Evolutionary conservation across 2,113 vertebrate species (phyloP).

Genomic region (Aegithalos caudatus): DNA sequence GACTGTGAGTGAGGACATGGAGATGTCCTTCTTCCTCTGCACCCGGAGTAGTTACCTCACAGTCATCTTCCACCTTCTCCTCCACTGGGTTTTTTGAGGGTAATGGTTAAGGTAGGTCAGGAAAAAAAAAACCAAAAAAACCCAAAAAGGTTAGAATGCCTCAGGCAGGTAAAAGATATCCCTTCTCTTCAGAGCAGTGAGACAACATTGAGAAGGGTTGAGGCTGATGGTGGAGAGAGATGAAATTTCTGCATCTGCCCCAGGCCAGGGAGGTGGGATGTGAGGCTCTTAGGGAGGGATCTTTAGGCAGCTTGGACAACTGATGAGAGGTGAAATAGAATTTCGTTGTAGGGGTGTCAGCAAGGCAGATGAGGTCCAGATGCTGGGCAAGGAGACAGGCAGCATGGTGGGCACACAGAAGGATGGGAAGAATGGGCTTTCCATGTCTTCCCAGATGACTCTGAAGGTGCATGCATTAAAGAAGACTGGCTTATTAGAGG

Average conservation of each 20-base stretch:
- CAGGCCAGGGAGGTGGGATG: neutral
- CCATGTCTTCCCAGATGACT: neutral
- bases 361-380: neutral
- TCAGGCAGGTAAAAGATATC: neutral
- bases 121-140: neutral
- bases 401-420: neutral
- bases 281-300: neutral
- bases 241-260: neutral
- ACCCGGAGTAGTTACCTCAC: neutral
- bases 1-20: neutral
- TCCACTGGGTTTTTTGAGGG: neutral
- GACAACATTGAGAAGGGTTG: neutral
- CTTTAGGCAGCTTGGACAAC: neutral
- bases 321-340: neutral
- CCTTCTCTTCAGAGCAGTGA: neutral
- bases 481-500: neutral
- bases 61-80: neutral
- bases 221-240: neutral
- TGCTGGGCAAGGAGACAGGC: neutral
- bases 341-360: neutral
- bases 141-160: neutral
- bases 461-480: neutral
- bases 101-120: neutral
- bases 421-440: neutral
- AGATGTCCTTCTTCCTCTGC: neutral